These are phyloP conservation scores for Nephrotoma flavescens DNA, from an alignment of 2,888 invertebrate species.

Conservation along the genomic window DNA sequence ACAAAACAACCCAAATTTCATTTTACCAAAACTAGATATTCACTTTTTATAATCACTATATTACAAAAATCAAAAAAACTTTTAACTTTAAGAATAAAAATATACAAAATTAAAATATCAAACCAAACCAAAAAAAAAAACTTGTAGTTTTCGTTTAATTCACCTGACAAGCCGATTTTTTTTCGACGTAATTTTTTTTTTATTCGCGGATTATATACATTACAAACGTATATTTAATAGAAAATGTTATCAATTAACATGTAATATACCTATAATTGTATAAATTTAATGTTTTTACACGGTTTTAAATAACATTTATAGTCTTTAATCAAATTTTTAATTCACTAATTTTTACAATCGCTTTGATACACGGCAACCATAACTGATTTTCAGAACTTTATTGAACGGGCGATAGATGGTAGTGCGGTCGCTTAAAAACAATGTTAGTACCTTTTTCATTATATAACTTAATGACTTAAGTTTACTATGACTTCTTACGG, in stretches of 20 bases:
- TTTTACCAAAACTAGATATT: background rate
- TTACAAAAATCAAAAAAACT: background rate
- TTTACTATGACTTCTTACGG: too few relatives aligned
- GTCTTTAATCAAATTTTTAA: background rate
- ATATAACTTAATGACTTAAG: too few relatives aligned
- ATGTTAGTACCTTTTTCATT: too few relatives aligned
- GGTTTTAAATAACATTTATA: background rate
- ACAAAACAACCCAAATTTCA: background rate
- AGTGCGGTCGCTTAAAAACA: too few relatives aligned
- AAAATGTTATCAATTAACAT: background rate
- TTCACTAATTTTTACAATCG: background rate
- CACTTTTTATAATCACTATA: background rate
- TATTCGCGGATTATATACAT: too few relatives aligned
- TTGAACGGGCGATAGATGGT: background rate
- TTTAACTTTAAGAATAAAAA: background rate
- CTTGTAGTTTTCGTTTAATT: background rate
- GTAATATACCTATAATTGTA: background rate
- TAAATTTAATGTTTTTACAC: background rate
- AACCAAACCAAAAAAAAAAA: background rate
- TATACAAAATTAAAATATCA: background rate
- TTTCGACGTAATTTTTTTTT: background rate
- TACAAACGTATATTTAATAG: background rate
- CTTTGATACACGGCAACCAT: background rate
- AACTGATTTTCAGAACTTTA: background rate
- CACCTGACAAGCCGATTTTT: conserved; percentile 1